These are phyloP conservation scores for Trachelipus rathkii DNA, from an alignment of 1,140 invertebrate genomes.

Conservation along the genomic window DNA sequence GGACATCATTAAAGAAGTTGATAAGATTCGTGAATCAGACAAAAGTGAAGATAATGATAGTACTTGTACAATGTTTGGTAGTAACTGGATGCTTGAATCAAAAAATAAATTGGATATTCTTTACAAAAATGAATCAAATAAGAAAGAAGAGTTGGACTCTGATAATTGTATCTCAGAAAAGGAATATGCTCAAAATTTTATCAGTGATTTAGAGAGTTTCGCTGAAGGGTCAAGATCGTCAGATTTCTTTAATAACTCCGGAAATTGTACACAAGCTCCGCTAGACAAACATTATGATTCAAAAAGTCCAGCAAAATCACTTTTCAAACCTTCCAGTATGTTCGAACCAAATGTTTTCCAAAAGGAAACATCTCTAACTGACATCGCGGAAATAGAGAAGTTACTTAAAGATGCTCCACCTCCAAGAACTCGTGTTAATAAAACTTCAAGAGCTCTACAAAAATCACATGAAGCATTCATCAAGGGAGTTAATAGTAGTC, in stretches of 20 bases:
- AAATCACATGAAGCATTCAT: background rate
- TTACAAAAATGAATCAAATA: background rate
- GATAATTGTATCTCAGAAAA: too few species aligned
- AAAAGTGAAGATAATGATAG: background rate
- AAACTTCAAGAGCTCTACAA: background rate
- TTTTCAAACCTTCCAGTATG: too few species aligned
- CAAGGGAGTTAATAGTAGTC: background rate
- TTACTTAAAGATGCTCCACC: background rate
- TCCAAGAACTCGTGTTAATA: slow-evolving; percentile 1
- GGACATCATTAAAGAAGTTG: background rate
- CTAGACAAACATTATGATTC: too few species aligned
- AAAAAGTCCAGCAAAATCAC: too few species aligned
- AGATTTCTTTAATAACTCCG: too few species aligned
- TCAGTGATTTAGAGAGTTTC: too few species aligned
- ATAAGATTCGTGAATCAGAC: background rate
- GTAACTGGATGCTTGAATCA: background rate
- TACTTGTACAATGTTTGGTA: background rate
- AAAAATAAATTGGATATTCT: background rate
- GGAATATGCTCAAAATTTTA: too few species aligned
- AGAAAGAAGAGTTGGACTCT: too few species aligned
- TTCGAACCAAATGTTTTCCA: too few species aligned
- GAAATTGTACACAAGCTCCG: too few species aligned
- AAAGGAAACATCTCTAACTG: too few species aligned
- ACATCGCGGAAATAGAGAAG: background rate
- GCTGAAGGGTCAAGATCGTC: too few species aligned